Conservation (phyloP, 2,113 vertebrate genomes). For the Spheniscus mendiculus region DNA sequence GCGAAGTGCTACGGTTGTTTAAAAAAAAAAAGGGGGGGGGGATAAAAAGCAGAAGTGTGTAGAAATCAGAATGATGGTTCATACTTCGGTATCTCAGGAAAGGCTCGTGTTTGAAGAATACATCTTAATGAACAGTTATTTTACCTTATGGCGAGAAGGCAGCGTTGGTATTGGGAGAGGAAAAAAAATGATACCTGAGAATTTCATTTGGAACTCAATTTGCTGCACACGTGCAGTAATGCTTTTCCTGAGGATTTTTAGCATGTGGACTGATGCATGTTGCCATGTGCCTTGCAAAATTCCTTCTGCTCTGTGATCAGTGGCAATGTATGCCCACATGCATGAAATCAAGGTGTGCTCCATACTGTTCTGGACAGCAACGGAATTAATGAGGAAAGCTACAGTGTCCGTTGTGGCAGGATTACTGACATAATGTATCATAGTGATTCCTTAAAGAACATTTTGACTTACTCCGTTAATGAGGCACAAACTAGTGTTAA, state of each 20-base stretch:
- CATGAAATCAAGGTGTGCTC: background rate
- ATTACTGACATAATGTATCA: fast-evolving
- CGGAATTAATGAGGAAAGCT: background rate
- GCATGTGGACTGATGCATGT: slow-evolving; percentile 7
- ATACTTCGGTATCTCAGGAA: background rate
- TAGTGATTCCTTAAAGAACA: background rate
- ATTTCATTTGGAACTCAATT: background rate
- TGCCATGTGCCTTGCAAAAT: slow-evolving; percentile 46
- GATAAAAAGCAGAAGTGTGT: background rate
- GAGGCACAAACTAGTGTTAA: background rate
- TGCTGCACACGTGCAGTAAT: background rate
- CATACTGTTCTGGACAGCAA: background rate
- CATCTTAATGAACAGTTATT: background rate
- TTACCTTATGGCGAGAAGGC: background rate
- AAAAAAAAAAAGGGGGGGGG: too few species aligned
- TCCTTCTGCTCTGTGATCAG: background rate
- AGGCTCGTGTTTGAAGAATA: background rate
- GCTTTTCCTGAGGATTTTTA: slow-evolving; percentile 20
- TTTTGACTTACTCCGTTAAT: background rate
- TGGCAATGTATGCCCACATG: background rate
- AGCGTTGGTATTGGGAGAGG: background rate
- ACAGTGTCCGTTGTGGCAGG: background rate
- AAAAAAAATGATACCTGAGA: background rate
- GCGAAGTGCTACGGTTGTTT: background rate
- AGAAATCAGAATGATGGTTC: background rate